Evolutionary conservation across 2,797 vertebrate genomes (phyloP), one percentile per base, ranked within the genome.

Genomic region (Tadarida brasiliensis): DNA sequence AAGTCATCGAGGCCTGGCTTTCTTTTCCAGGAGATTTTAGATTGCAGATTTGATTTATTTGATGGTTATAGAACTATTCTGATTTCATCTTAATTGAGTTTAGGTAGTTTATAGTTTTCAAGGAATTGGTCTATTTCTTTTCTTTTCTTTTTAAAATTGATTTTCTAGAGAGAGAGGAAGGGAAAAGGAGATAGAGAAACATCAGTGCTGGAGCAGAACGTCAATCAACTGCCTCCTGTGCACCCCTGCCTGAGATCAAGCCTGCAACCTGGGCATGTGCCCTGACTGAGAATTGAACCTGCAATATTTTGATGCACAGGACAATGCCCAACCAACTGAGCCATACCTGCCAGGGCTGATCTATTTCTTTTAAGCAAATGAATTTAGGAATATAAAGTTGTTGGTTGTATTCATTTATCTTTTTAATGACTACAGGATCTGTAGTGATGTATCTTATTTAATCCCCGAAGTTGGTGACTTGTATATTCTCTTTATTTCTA

Each of bases 1-100:
- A 93, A 65, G 28, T 10, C 54, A 70, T 81, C 7, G 67, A 15
- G 24, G 2, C 28, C n/a, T 56, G n/a, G 44, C 35, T 80, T 74
- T 59, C 39, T 35, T 77, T 91, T 63, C 6, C 28, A 35, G 24
- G 20, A 19, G 7, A 51, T 95, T 96, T 90, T 63, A 74, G 96
- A 84, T 90, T 76, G 14, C 49, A 83, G 33, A 57, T 65, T 71
- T 26, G 10, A 57, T 90, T 80, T 39, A 47, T 51, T 74, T 95
- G 14, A 87, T 84, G 30, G 51, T 61, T 88, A 56, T 61, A 56
- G 22, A 11, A 65, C 30, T 82, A 57, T 63, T 74, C 44, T 74
- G 24, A 24, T 44, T 94, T 93, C 44, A 61, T 77, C 15, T 59
- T 87, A 19, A 94, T 61, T 67, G 39, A 71, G 8, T 87, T 94